phyloP scores from a whole-genome alignment of 1,140 invertebrate genomes.

The Heliconius himera region DNA sequence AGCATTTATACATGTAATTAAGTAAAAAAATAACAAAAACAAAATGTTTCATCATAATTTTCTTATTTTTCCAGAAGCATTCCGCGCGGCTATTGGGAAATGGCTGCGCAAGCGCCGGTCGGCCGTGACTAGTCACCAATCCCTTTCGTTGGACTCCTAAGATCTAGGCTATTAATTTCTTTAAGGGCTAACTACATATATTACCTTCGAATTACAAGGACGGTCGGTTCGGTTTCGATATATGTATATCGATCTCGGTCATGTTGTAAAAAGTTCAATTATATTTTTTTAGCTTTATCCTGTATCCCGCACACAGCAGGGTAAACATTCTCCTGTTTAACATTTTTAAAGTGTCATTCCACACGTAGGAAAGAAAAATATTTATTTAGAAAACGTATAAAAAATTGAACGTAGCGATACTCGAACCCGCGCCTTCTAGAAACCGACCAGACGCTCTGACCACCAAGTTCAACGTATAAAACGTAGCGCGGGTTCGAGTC shows the following conservation, averaged over 20 bases:
- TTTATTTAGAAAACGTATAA: too few relatives aligned
- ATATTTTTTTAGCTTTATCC: background rate
- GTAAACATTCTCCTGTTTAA: too few relatives aligned
- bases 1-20: background rate
- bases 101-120: constrained; percentile 34
- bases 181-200: constrained; percentile 26
- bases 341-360: too few relatives aligned
- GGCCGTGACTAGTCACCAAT: constrained; percentile 42
- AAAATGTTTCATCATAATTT: constrained; percentile 7
- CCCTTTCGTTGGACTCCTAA: constrained; percentile 24
- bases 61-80: constrained; percentile 18
- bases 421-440: too few relatives aligned
- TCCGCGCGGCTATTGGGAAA: constrained; percentile 28
- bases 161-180: constrained; percentile 35
- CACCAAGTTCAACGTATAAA: too few relatives aligned
- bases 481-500: too few relatives aligned
- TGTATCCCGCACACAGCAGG: too few relatives aligned
- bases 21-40: background rate
- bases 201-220: constrained; percentile 32
- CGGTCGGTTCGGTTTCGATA: constrained; percentile 1
- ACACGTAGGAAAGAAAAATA: too few relatives aligned
- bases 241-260: background rate
- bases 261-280: background rate
- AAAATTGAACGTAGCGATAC: too few relatives aligned
- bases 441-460: too few relatives aligned